Evolutionary conservation across 2,888 invertebrate species (phyloP).

Genomic region (Orchesella flavescens): DNA sequence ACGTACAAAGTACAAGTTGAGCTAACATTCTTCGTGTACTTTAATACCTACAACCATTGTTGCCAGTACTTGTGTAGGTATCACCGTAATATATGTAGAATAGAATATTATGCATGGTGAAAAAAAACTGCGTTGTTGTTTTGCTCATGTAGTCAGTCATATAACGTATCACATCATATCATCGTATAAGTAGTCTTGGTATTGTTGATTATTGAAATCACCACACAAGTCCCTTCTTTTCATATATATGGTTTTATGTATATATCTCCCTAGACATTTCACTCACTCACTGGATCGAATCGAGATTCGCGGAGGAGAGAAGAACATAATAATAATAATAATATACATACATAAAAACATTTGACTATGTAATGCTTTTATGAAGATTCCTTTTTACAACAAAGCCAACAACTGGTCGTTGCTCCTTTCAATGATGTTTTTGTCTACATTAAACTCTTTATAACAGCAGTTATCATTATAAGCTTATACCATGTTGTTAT

Average conservation of each 20-base stretch:
- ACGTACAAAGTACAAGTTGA: no score
- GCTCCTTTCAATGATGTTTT: neutral
- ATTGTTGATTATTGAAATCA: slow-evolving; percentile 18
- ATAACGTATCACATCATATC: no score
- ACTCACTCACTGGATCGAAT: slow-evolving; percentile 21
- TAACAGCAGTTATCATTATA: neutral
- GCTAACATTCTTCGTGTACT: neutral
- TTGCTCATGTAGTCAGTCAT: no score
- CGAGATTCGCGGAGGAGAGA: neutral
- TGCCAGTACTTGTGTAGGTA: neutral
- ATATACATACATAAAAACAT: neutral
- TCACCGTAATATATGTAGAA: no score
- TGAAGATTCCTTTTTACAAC: neutral
- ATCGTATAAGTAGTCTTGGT: neutral
- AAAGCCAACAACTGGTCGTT: neutral
- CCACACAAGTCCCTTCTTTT: neutral
- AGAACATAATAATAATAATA: neutral
- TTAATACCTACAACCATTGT: slow-evolving; percentile 10
- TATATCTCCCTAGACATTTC: slow-evolving; percentile 2
- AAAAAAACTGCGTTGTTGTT: slow-evolving; percentile 40
- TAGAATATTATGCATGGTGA: no score
- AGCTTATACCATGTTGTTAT: neutral
- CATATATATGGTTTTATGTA: neutral
- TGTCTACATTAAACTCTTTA: neutral
- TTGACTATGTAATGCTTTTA: neutral